Base-by-base conservation (phyloP, 2,797 vertebrate species). In the Aselliscus stoliczkanus region DNA sequence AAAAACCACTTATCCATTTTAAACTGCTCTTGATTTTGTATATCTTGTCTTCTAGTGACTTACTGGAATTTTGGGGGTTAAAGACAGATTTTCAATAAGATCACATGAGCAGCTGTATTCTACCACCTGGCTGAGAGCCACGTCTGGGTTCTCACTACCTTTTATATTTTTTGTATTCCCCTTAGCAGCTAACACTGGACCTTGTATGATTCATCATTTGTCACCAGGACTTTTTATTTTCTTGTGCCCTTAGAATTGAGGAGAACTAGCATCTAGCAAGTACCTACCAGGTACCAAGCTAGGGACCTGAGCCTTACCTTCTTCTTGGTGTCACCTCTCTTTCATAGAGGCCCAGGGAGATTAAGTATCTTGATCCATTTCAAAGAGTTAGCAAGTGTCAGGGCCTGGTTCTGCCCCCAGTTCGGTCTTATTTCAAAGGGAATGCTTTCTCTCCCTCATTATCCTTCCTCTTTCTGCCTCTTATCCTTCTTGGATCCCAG, bases 201-300 rank as follows among this genome's bases (percentile, higher is more conserved):
- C 60, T 86, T 60, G 23, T n/a, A 56, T 85, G 91, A 90, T 54
- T 94, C 34, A 65, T 93, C 60, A 82, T 85, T 91, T 93, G 73
- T 95, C 58, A 83, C 50, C n/a, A 69, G 17, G 54, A 75, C 27
- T 56, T 95, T 94, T 96, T 90, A 82, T 92, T 92, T 94, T 77
- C 42, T 73, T 34, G 42, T 37, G n/a, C 52, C 58, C 52, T 89
- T 80, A 56, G 77, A 82, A 64, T 6, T 50, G 73, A 95, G 29
- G 31, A 88, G 50, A 94, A 80, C 15, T 86, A 95, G 70, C 42
- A 95, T 72, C 93, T 89, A 76, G 69, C 44, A 82, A 75, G 65
- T 83, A 60, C 27, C 91, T 93, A 29, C 39, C 60, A 62, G 47
- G 69, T 91, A 39, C 52, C 88, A 67, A 44, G 17, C 52, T 60